Evolutionary conservation across 2,888 invertebrate species (phyloP).

Genomic region (Cactoblastis cactorum): DNA sequence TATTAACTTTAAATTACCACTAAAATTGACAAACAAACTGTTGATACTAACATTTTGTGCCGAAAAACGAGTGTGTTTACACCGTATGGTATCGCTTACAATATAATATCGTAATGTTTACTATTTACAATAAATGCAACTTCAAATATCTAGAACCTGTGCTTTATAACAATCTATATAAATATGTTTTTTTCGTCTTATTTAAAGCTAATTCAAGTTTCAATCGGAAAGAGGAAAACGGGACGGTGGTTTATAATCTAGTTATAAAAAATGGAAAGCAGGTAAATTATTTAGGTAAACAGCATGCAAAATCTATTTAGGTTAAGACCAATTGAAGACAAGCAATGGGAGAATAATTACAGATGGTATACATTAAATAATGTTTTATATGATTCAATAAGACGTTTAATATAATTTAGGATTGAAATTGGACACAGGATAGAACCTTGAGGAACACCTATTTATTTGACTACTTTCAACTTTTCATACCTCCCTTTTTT

Average conservation of each 20-base stretch:
- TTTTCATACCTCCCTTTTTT: background rate
- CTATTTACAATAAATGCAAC: conserved; percentile 79
- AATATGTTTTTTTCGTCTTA: conserved; percentile 65
- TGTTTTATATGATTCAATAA: background rate
- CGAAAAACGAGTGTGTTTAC: conserved; percentile 77
- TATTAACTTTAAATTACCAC: conserved; percentile 51
- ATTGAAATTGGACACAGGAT: conserved; percentile 27
- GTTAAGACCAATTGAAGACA: conserved; percentile 18
- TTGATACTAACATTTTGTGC: conserved; percentile 74
- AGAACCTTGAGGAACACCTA: conserved; percentile 36
- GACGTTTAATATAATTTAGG: background rate
- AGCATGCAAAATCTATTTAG: conserved; percentile 35
- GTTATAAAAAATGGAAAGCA: conserved; percentile 60
- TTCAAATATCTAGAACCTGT: conserved; percentile 75
- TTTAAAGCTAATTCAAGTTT: conserved; percentile 72
- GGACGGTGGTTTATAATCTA: conserved; percentile 73
- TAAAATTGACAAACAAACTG: conserved; percentile 76
- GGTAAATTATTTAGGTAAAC: conserved; percentile 39
- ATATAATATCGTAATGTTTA: conserved; percentile 58
- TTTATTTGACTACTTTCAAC: background rate
- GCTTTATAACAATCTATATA: conserved; percentile 78
- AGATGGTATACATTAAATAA: conserved; percentile 18
- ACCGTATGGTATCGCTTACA: conserved; percentile 68
- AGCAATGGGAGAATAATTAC: conserved; percentile 23
- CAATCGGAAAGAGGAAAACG: conserved; percentile 73